Conservation (phyloP, 2,888 invertebrate genomes). For the Eristalis pertinax region DNA sequence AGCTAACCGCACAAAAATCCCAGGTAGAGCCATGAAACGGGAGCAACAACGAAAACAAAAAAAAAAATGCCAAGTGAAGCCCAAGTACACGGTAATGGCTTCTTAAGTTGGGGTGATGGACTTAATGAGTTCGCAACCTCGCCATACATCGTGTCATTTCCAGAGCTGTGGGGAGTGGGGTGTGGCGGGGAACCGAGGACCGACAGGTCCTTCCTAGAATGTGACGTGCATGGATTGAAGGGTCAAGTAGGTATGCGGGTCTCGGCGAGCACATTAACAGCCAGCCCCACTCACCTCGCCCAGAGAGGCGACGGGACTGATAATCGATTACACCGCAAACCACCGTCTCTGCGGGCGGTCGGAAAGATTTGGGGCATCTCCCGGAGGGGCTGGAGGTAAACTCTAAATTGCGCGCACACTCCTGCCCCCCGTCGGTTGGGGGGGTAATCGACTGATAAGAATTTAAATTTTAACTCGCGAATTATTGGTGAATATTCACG, state of each 20-base stretch:
- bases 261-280: slow-evolving; percentile 44
- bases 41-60: slow-evolving; percentile 33
- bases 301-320: background rate
- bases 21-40: slow-evolving; percentile 32
- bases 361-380: slow-evolving; percentile 48
- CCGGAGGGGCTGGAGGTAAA: background rate
- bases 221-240: slow-evolving; percentile 45
- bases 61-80: slow-evolving; percentile 35
- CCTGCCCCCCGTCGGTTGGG: background rate
- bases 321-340: slow-evolving; percentile 68
- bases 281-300: background rate
- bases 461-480: slow-evolving; percentile 69
- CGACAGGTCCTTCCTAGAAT: slow-evolving; percentile 12
- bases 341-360: slow-evolving; percentile 26
- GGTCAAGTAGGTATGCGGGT: slow-evolving; percentile 44
- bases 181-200: background rate
- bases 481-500: slow-evolving; percentile 66
- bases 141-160: slow-evolving; percentile 34
- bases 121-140: slow-evolving; percentile 48
- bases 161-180: background rate
- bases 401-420: background rate
- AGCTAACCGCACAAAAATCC: slow-evolving; percentile 33
- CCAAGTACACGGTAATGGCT: slow-evolving; percentile 63
- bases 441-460: slow-evolving; percentile 70
- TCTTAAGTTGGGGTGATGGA: slow-evolving; percentile 63